Evolutionary conservation across 2,113 vertebrate species (phyloP).

Genomic region (Nipponia nippon): DNA sequence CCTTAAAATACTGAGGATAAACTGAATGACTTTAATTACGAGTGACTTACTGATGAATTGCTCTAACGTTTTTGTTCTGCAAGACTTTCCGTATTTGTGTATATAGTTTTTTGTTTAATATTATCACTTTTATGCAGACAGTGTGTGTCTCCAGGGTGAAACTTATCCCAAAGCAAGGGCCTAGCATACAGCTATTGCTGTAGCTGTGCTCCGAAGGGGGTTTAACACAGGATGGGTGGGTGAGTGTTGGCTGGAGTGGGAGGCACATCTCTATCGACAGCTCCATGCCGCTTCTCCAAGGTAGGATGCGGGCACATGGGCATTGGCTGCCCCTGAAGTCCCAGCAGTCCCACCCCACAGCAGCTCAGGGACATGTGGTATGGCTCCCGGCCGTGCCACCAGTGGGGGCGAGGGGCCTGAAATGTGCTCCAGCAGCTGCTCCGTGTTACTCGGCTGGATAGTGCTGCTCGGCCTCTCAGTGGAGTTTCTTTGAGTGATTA

Average conservation of each 20-base stretch:
- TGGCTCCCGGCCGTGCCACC: accelerated
- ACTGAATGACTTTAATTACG: background rate
- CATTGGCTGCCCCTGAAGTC: background rate
- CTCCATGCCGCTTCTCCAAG: accelerated
- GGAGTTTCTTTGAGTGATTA: background rate
- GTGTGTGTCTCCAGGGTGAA: background rate
- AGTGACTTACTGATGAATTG: background rate
- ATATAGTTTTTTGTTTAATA: background rate
- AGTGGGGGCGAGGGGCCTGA: accelerated
- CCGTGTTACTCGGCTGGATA: accelerated
- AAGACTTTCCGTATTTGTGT: background rate
- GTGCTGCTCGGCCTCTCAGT: background rate
- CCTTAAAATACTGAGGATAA: background rate
- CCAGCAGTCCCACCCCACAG: background rate
- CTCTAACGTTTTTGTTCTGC: background rate
- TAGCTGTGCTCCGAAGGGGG: background rate
- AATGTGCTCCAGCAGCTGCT: background rate
- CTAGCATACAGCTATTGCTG: background rate
- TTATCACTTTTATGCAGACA: background rate
- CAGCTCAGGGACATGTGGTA: no score
- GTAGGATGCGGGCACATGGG: accelerated
- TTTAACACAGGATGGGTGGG: accelerated
- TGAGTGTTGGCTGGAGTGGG: background rate
- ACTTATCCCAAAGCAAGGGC: background rate
- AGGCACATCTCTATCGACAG: accelerated